Percentiles rank a stretch among this genome's conserved stretches.
Conservation (phyloP, 2,888 invertebrate genomes). For the Polietes domitor region DNA sequence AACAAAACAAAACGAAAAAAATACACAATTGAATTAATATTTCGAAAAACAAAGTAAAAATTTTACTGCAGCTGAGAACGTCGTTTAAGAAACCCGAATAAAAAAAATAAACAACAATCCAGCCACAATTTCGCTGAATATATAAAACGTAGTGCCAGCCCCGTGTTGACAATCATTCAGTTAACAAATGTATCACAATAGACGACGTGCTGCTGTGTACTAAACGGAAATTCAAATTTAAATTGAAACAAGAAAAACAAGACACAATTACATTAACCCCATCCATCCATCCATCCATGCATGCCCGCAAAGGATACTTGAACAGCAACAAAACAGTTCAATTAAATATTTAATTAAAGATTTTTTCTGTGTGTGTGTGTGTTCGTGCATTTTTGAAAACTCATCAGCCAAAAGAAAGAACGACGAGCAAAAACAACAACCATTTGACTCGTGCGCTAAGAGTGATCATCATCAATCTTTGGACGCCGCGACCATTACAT, state of each 20-base stretch:
- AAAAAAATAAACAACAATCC: constrained; percentile 11
- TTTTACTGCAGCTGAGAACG: constrained; percentile 36
- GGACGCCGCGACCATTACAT: not conserved
- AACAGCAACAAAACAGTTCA: not conserved
- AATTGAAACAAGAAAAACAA: not conserved
- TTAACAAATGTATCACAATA: constrained; percentile 49
- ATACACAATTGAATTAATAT: constrained; percentile 45
- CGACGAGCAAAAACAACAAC: not conserved
- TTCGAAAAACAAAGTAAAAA: constrained; percentile 46
- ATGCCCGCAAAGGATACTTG: not conserved
- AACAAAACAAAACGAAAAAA: constrained; percentile 36
- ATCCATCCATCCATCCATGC: too few species aligned
- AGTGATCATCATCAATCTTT: not conserved
- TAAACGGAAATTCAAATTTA: not conserved
- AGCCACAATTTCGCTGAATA: constrained; percentile 32
- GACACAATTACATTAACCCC: not conserved
- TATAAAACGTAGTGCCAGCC: constrained; percentile 19
- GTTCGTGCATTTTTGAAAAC: not conserved
- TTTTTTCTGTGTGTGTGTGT: not conserved
- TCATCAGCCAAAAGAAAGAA: not conserved
- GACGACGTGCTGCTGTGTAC: not conserved
- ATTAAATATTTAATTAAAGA: not conserved
- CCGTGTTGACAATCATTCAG: constrained; percentile 62
- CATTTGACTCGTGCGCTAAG: not conserved
- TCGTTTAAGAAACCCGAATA: constrained; percentile 27